phyloP scores from a whole-genome alignment of 2,797 vertebrate genomes.

The Monodelphis domestica region DNA sequence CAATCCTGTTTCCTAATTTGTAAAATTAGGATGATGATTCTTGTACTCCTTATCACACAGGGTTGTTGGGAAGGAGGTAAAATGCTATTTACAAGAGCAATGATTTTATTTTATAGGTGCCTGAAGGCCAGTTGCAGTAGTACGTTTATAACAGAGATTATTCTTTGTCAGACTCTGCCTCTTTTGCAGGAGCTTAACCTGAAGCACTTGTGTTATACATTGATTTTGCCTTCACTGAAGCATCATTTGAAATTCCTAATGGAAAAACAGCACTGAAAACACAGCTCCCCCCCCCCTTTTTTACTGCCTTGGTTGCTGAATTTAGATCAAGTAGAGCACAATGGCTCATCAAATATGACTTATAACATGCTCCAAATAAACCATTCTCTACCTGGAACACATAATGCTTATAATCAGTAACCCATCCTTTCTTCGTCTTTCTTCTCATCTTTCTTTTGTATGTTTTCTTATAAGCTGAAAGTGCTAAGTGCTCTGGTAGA shows the following conservation, averaged over 20 bases:
- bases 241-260: conserved; percentile 48
- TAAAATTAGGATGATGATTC: neutral
- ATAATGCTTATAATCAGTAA: neutral
- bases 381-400: conserved; percentile 35
- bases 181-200: conserved; percentile 39
- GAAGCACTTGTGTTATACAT: neutral
- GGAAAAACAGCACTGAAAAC: conserved; percentile 48
- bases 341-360: conserved; percentile 45
- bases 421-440: neutral
- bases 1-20: neutral
- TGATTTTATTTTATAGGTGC: neutral
- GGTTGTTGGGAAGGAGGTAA: neutral
- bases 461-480: conserved; percentile 19
- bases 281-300: conserved; percentile 27
- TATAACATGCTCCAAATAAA: conserved; percentile 36
- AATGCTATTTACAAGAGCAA: neutral
- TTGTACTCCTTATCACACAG: neutral
- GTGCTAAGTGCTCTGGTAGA: neutral
- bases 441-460: conserved; percentile 26
- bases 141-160: conserved; percentile 3
- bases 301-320: conserved; percentile 10
- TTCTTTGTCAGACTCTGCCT: conserved; percentile 49
- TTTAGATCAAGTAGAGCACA: conserved; percentile 60
- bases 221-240: conserved; percentile 59
- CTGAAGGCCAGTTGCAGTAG: conserved; percentile 21